Conservation (phyloP, 2,113 vertebrate genomes). For the Brachypodius melanocephalos region DNA sequence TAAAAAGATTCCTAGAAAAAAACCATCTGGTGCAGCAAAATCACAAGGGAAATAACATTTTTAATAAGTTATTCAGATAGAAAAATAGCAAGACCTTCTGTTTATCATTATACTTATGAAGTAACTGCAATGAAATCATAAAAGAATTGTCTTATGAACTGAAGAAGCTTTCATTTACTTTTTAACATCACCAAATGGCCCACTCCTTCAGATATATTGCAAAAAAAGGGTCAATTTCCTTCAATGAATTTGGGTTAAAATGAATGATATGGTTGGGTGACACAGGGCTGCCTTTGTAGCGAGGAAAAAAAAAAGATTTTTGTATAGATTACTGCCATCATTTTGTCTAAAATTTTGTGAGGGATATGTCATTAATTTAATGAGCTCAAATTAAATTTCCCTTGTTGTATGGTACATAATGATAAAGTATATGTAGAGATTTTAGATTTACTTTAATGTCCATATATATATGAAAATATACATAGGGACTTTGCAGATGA, state of each 20-base stretch:
- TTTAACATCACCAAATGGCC: conserved; percentile 15
- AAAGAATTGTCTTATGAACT: conserved; percentile 63
- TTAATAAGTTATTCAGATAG: conserved; percentile 10
- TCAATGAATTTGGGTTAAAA: conserved; percentile 10
- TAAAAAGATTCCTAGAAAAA: neutral
- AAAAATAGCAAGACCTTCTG: conserved; percentile 59
- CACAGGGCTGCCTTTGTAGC: neutral
- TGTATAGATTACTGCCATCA: neutral
- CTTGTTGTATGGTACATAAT: neutral
- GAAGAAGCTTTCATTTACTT: conserved; percentile 34
- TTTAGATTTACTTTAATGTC: conserved; percentile 35
- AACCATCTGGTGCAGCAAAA: conserved; percentile 38
- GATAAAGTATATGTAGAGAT: conserved; percentile 25
- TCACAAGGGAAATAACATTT: conserved; percentile 64
- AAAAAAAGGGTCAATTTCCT: conserved; percentile 50
- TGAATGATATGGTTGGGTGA: neutral
- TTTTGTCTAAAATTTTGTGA: conserved; percentile 43
- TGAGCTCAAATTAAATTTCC: conserved; percentile 16
- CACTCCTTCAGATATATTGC: conserved; percentile 25
- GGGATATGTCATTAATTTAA: neutral
- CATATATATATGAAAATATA: conserved; percentile 21
- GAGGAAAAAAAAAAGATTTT: neutral
- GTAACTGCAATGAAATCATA: conserved; percentile 66
- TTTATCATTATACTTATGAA: conserved; percentile 73
- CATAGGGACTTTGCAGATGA: neutral